These are phyloP conservation scores for Bombus vancouverensis DNA, from an alignment of 1,140 invertebrate genomes.

Conservation along the genomic window DNA sequence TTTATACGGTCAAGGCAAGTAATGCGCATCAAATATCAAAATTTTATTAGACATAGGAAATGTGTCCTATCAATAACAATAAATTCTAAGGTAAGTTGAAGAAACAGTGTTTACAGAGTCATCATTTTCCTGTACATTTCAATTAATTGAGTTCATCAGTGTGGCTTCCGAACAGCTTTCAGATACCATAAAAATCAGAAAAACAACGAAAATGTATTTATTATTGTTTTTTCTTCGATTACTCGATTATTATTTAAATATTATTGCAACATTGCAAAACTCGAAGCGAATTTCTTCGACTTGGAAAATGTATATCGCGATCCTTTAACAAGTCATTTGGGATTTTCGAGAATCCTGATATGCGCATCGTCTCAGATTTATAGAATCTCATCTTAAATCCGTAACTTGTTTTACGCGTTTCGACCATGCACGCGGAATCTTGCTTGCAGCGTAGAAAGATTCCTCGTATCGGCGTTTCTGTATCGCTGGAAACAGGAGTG, in stretches of 20 bases:
- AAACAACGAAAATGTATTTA: too few relatives aligned
- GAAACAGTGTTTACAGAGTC: too few relatives aligned
- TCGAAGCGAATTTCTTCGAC: not conserved
- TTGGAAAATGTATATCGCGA: not conserved
- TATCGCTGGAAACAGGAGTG: constrained; percentile 50
- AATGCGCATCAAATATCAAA: too few relatives aligned
- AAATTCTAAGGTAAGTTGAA: too few relatives aligned
- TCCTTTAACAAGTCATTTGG: not conserved
- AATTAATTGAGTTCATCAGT: too few relatives aligned
- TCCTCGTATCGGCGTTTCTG: constrained; percentile 48
- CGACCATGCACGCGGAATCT: not conserved
- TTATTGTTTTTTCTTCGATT: not conserved
- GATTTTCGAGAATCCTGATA: not conserved
- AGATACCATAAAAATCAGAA: too few relatives aligned
- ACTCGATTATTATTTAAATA: not conserved
- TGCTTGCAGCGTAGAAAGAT: not conserved
- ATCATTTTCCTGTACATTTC: too few relatives aligned
- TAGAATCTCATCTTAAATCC: not conserved
- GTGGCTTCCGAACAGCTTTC: too few relatives aligned
- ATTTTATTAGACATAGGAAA: too few relatives aligned
- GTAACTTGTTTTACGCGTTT: not conserved
- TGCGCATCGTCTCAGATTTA: not conserved
- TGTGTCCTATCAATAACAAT: too few relatives aligned
- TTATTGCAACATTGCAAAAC: not conserved
- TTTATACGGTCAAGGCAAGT: too few relatives aligned